Conservation (phyloP, 2,888 invertebrate genomes). For the Enchytraeus crypticus region DNA sequence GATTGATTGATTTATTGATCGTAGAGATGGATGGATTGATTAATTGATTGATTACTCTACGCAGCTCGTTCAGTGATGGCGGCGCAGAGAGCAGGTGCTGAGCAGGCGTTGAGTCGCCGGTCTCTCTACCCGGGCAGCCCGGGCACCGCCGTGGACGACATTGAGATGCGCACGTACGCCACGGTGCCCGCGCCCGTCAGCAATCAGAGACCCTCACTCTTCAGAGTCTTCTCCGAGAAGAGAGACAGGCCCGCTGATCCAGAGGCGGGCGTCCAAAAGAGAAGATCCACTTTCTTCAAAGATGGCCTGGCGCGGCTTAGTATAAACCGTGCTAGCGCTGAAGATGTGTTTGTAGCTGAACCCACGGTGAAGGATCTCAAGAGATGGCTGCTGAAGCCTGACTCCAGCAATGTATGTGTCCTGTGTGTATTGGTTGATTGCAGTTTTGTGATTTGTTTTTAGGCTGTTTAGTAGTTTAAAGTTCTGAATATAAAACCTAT, state of each 20-base stretch:
- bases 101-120: background rate
- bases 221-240: background rate
- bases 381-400: constrained; percentile 18
- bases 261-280: background rate
- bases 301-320: too few relatives aligned
- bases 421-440: too few relatives aligned
- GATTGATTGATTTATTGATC: too few relatives aligned
- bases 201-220: background rate
- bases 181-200: background rate
- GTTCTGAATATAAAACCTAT: too few relatives aligned
- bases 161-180: background rate
- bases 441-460: too few relatives aligned
- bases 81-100: background rate
- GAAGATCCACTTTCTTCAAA: too few relatives aligned
- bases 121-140: background rate
- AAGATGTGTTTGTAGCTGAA: constrained; percentile 3
- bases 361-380: constrained; percentile 17
- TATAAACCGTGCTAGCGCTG: background rate
- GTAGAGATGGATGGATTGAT: background rate
- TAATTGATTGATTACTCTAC: background rate
- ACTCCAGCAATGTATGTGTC: constrained; percentile 14
- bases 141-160: background rate
- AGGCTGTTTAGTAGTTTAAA: too few relatives aligned
- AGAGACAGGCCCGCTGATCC: background rate
- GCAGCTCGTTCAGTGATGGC: background rate